A percentile compares a stretch with the other conserved stretches of the same genome.
phyloP scores from a whole-genome alignment of 2,113 vertebrate genomes.

The Phylloscopus trochilus region DNA sequence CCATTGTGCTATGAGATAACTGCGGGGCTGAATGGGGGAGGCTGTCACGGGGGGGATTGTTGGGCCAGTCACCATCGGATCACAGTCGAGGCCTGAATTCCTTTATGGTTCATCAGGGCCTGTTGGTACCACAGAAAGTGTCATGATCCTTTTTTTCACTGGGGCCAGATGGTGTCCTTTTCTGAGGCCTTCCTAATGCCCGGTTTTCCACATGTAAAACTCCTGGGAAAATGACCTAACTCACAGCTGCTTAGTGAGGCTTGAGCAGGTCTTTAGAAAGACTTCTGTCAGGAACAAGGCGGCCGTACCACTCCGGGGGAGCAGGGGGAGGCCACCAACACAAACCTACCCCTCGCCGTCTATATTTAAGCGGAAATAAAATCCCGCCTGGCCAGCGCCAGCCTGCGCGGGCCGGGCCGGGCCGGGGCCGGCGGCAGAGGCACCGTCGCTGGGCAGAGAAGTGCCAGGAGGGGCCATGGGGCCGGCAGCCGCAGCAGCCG shows the following conservation, averaged over 20 bases:
- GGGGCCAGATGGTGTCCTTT: slow-evolving; percentile 98
- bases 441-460: neutral
- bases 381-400: neutral
- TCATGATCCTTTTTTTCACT: slow-evolving; percentile 96
- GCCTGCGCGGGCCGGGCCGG: neutral
- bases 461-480: neutral
- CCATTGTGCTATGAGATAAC: slow-evolving; percentile 81
- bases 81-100: slow-evolving; percentile 86
- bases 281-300: slow-evolving; percentile 82
- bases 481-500: neutral
- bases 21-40: slow-evolving; percentile 77
- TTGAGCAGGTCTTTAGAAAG: slow-evolving; percentile 99
- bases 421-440: neutral
- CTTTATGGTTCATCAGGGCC: slow-evolving; percentile 97
- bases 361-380: slow-evolving; percentile 60
- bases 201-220: slow-evolving; percentile 94
- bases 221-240: slow-evolving; percentile 99
- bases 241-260: slow-evolving; percentile 99
- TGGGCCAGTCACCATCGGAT: slow-evolving; percentile 82
- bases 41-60: slow-evolving; percentile 83
- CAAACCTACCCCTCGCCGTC: slow-evolving; percentile 67
- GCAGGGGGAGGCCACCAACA: slow-evolving; percentile 61
- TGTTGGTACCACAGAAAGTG: slow-evolving; percentile 99
- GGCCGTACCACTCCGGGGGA: slow-evolving; percentile 72
- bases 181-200: slow-evolving; percentile 97